Evolutionary conservation across 2,888 invertebrate species (phyloP).

Genomic region (Polymixis flavicincta): DNA sequence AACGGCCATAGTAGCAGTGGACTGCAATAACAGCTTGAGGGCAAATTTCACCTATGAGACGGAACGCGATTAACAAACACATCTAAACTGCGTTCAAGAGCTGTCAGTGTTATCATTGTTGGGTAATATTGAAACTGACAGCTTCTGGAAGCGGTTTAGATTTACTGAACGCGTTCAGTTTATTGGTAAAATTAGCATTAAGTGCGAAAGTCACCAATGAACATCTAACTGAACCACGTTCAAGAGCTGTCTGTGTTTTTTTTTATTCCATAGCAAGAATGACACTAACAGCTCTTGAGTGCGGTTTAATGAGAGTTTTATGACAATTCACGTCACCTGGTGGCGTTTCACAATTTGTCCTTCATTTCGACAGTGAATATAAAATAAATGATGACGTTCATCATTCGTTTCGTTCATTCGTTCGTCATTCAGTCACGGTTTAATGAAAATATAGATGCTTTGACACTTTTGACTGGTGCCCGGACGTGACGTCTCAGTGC

Average conservation of each 20-base stretch:
- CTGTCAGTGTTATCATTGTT: neutral
- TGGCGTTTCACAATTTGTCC: no score
- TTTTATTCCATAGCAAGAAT: neutral
- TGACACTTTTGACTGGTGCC: no score
- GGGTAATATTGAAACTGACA: neutral
- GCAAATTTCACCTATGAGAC: neutral
- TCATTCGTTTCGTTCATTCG: no score
- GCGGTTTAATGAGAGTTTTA: no score
- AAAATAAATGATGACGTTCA: no score
- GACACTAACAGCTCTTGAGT: neutral
- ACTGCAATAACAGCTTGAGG: neutral
- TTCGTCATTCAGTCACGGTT: no score
- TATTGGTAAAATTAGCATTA: neutral
- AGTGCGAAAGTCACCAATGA: neutral
- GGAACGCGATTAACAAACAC: no score
- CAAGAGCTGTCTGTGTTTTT: neutral
- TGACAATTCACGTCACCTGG: no score
- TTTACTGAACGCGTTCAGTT: neutral
- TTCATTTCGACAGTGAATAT: no score
- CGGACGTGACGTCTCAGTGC: no score
- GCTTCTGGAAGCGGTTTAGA: neutral
- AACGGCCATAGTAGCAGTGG: neutral
- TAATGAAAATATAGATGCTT: no score
- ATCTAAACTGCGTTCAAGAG: neutral
- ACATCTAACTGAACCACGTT: neutral